These are phyloP conservation scores for Alfaro cultratus DNA, from an alignment of 2,797 vertebrate species.

Conservation along the genomic window DNA sequence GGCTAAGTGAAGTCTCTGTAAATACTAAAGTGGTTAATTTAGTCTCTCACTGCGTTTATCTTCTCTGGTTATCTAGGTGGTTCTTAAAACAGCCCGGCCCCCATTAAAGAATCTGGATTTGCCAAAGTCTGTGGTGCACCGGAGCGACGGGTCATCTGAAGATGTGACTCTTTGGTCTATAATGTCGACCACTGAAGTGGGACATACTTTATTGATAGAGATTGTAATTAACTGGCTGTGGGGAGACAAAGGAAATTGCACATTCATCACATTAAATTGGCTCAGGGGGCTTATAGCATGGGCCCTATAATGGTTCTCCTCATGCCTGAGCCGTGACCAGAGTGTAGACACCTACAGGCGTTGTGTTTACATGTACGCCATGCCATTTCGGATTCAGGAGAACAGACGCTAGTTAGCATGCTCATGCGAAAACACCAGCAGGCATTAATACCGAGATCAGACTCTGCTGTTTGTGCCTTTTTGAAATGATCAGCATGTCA, in stretches of 20 bases:
- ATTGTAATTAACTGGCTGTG: slow-evolving; percentile 76
- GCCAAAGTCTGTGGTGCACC: slow-evolving; percentile 32
- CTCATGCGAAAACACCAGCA: slow-evolving; percentile 10
- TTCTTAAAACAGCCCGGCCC: slow-evolving; percentile 53
- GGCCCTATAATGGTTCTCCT: slow-evolving; percentile 70
- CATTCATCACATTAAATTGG: slow-evolving; percentile 82
- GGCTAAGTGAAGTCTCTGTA: slow-evolving; percentile 62
- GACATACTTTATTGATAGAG: slow-evolving; percentile 75
- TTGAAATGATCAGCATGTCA: slow-evolving; percentile 9
- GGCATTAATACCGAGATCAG: slow-evolving; percentile 13
- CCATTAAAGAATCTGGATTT: slow-evolving; percentile 58
- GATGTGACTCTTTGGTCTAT: slow-evolving; percentile 61
- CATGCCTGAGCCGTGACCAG: slow-evolving; percentile 68
- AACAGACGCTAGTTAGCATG: slow-evolving; percentile 23
- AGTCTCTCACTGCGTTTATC: slow-evolving; percentile 49
- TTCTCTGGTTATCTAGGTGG: slow-evolving; percentile 48
- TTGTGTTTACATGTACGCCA: slow-evolving; percentile 39
- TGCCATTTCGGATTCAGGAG: slow-evolving; percentile 4
- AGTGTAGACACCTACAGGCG: slow-evolving; percentile 51
- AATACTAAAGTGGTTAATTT: slow-evolving; percentile 66
- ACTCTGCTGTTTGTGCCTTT: slow-evolving; percentile 9
- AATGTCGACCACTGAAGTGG: slow-evolving; percentile 63
- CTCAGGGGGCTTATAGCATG: slow-evolving; percentile 61
- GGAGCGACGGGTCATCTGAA: slow-evolving; percentile 61
- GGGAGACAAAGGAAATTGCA: slow-evolving; percentile 80